Base-by-base conservation (phyloP, 2,113 vertebrate species). In the Anhinga rufa region DNA sequence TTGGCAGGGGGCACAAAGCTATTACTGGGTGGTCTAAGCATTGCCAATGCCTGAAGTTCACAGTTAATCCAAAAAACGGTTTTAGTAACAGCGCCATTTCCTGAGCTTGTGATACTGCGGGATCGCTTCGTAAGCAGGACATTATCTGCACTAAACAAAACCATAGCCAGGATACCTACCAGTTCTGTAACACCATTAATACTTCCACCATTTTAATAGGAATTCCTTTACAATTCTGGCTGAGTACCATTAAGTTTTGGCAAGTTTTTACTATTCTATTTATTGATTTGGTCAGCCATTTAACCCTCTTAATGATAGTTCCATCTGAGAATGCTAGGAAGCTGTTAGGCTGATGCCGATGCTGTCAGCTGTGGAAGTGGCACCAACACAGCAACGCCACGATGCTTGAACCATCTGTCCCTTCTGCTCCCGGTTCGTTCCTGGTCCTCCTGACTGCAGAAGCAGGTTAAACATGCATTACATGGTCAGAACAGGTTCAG, bases 311-410 rank as follows among this genome's bases (percentile, higher is more conserved):
- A 51, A 48, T 42, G 14, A 2, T 25, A 88, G 31, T 86, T 70
- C 71, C 40, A 31, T 22, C n/a, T 42, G 32, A 54, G 40, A 65
- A 20, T 38, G 28, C 31, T 24, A 44, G 21, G 32, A 83, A 75
- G 66, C 42, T 3, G 2, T 44, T 14, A 44, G 38, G 46, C 52
- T 52, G 51, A 75, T 58, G 34, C 36, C 0, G 0, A 22, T 1
- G 0, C n/a, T n/a, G 31, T 51, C 29, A 51, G 29, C 42, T 49
- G 44, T 31, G 25, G 49, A 91, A 85, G 49, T 5, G 38, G 25
- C 20, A 88, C 17, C 38, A 58, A 34, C 9, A 29, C 9, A n/a
- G 46, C 17, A 36, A 84, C 0, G 0, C 24, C 17, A 68, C 60
- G n/a, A 60, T 13, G 15, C 36, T 6, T 7, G 11, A 84, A 32